Percentiles rank a stretch among this genome's conserved stretches.
Evolutionary conservation across 1,140 invertebrate genomes (phyloP).

Genomic region (Drosophila sproati): DNA sequence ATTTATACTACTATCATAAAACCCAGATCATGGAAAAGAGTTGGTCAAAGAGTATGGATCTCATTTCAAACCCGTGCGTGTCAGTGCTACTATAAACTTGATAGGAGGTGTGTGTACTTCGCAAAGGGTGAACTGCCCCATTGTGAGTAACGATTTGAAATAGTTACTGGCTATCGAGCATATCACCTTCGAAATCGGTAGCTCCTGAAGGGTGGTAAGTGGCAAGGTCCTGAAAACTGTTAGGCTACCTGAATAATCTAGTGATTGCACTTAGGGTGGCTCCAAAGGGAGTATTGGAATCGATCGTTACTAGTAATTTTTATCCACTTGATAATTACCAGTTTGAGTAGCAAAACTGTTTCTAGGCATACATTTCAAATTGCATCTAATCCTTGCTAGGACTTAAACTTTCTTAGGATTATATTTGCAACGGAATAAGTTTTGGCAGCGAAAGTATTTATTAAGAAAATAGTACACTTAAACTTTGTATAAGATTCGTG

Average conservation of each 20-base stretch:
- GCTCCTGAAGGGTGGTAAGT: constrained; percentile 91
- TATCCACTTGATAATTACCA: too few relatives aligned
- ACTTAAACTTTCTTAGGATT: too few relatives aligned
- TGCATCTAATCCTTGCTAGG: too few relatives aligned
- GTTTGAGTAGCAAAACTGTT: too few relatives aligned
- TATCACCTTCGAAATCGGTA: constrained; percentile 93
- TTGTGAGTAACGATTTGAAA: constrained; percentile 91
- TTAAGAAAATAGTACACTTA: too few relatives aligned
- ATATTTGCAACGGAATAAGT: too few relatives aligned
- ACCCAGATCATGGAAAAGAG: constrained; percentile 88
- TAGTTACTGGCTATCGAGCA: constrained; percentile 92
- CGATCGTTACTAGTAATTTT: constrained; percentile 89
- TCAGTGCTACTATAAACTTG: constrained; percentile 86
- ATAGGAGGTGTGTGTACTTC: constrained; percentile 91
- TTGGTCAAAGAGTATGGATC: constrained; percentile 87
- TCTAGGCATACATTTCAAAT: too few relatives aligned
- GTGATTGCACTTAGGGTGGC: constrained; percentile 86
- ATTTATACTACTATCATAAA: constrained; percentile 90
- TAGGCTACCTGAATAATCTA: neutral
- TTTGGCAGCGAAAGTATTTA: too few relatives aligned
- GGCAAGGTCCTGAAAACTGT: neutral
- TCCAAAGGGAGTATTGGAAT: constrained; percentile 95
- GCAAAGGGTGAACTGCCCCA: constrained; percentile 90
- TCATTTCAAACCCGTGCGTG: constrained; percentile 86
- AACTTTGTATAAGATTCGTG: too few relatives aligned